phyloP scores from a whole-genome alignment of 2,797 vertebrate genomes.

The Ctenochaetus hawaiiensis region DNA sequence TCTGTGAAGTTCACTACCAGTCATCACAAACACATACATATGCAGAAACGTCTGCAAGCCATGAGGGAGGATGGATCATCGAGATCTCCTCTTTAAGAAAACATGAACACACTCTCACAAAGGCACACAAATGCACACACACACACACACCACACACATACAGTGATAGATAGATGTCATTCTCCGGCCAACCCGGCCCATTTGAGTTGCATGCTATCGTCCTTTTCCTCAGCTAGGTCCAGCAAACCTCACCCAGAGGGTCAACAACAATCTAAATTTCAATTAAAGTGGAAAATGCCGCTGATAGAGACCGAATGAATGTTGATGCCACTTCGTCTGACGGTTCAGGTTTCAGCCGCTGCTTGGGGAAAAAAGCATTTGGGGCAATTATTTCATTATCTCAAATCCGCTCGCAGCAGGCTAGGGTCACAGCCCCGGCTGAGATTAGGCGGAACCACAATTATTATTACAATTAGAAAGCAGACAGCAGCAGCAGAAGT shows the following conservation, averaged over 20 bases:
- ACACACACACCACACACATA: not conserved
- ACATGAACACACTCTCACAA: conserved; percentile 3
- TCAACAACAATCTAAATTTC: conserved; percentile 79
- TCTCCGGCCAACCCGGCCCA: conserved; percentile 36
- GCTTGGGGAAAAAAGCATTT: conserved; percentile 58
- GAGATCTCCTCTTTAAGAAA: conserved; percentile 41
- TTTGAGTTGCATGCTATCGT: conserved; percentile 42
- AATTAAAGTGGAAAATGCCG: conserved; percentile 74
- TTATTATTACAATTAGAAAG: conserved; percentile 83
- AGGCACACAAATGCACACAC: not conserved
- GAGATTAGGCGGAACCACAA: conserved; percentile 77
- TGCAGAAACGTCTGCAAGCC: conserved; percentile 31
- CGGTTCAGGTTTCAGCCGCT: conserved; percentile 59
- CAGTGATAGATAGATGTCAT: conserved; percentile 54
- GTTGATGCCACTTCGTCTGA: conserved; percentile 67
- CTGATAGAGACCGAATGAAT: conserved; percentile 63
- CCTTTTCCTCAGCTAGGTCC: conserved; percentile 21
- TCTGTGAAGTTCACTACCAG: conserved; percentile 11
- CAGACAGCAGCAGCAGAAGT: conserved; percentile 62
- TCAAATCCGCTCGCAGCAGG: conserved; percentile 65
- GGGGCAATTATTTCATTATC: conserved; percentile 81
- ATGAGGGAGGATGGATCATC: conserved; percentile 46
- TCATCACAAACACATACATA: conserved; percentile 45
- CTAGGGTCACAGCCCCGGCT: conserved; percentile 54
- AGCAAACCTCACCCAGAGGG: conserved; percentile 66